Percentiles rank a stretch among this genome's conserved stretches.
These are phyloP conservation scores for Hyles euphorbiae DNA, from an alignment of 1,140 invertebrate genomes.

Conservation along the genomic window DNA sequence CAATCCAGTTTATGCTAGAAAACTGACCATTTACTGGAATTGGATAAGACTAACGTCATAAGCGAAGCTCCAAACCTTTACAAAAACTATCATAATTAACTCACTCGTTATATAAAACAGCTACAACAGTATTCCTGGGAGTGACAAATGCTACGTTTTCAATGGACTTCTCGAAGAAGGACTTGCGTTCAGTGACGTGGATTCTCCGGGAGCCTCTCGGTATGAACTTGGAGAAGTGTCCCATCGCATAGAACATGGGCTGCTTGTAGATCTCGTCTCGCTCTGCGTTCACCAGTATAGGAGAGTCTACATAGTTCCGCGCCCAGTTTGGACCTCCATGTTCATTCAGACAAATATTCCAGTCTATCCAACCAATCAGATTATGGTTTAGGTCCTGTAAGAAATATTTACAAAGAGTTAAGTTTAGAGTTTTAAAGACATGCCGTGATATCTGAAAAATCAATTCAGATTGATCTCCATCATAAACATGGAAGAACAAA, in stretches of 20 bases:
- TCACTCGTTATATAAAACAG: slow-evolving; percentile 47
- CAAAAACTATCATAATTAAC: slow-evolving; percentile 6
- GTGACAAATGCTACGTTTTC: slow-evolving; percentile 43
- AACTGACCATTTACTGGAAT: too few species aligned
- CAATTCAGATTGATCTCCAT: too few species aligned
- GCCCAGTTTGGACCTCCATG: slow-evolving; percentile 88
- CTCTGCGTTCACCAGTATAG: slow-evolving; percentile 83
- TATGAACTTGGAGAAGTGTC: slow-evolving; percentile 91
- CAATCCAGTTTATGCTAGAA: too few species aligned
- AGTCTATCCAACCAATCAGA: slow-evolving; percentile 89
- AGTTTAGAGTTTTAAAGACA: too few species aligned
- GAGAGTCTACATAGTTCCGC: slow-evolving; percentile 84
- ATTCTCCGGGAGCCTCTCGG: slow-evolving; percentile 77
- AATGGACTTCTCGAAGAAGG: slow-evolving; percentile 13
- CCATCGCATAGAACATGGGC: slow-evolving; percentile 90
- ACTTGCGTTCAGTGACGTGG: slow-evolving; percentile 24
- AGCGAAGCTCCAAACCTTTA: too few species aligned
- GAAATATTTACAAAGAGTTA: slow-evolving; percentile 5
- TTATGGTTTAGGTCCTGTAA: slow-evolving; percentile 82
- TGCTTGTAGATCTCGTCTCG: slow-evolving; percentile 87
- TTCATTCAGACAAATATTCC: slow-evolving; percentile 89
- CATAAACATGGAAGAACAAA: too few species aligned
- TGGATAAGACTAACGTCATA: too few species aligned
- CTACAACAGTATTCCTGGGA: slow-evolving; percentile 34
- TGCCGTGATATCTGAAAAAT: not conserved